Base-by-base conservation (phyloP, 2,113 vertebrate genomes). In the Hemichromis elongatus region DNA sequence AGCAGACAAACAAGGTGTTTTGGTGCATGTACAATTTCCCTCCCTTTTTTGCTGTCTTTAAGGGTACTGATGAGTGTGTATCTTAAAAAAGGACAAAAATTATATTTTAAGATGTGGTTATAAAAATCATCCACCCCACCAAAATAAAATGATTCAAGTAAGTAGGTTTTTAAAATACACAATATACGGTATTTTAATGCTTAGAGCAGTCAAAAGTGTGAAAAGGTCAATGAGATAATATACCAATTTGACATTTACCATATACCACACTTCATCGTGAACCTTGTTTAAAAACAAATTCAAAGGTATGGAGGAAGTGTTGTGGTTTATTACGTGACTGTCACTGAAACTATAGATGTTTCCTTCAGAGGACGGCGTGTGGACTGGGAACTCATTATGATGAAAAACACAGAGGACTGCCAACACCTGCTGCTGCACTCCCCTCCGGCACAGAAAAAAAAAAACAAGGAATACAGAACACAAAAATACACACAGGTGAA, bases 321-420 rank as follows among this genome's bases (percentile, higher is more conserved):
- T 61, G 56, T 63, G 81, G 53, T 79, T 79, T 33, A 35, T 91
- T 54, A 70, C 9, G 3, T 84, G 37, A 33, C 53, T 82, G 87
- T 59, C 79, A 53, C 66, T 80, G 77, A 83, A 28, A 55, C 35
- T 56, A 19, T 73, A 7, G 68, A 59, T 28, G 79, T 91, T 87
- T 85, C 66, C 84, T 88, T 89, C 45, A 53, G 91, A 92, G 89
- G 85, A 84, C 73, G n/a, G 50, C 2, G 70, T 77, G 93, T 4
- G 82, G 81, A 92, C 85, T 91, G 94, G 93, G 93, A 94, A 57
- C 92, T 95, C 90, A 94, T 95, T 94, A 95, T 80, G 70, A 89
- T 55, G 82, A 85, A 90, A 92, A 85, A 84, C 92, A 93, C 90
- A 63, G 68, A 91, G 83, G 89, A 88, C 82, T 66, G 81, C 80